Base-by-base conservation (phyloP, 2,113 vertebrate genomes). In the Mohoua ochrocephala region DNA sequence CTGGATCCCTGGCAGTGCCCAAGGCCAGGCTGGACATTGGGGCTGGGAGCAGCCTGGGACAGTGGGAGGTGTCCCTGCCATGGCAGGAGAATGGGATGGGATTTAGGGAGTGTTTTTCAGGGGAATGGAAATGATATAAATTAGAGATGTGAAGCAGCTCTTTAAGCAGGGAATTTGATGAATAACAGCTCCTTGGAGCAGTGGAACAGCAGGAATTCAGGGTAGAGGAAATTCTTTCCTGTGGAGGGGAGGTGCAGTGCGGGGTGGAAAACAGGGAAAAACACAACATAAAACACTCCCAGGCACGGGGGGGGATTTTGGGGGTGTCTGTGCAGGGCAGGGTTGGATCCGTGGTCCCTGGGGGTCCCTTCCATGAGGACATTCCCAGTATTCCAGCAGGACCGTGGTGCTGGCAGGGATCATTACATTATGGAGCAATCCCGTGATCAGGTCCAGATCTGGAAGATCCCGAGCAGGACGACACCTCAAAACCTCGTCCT, bases 391-490 rank as follows among this genome's bases (percentile, higher is more conserved):
- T 26, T 24, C 9, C 63, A 17, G 61, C 7, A 3, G 84, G 6
- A 31, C 30, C 2, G 2, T 1, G 7, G 6, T 5, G 45, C 35
- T 4, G 17, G 7, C 44, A 41, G 33, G 18, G 52, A 30, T 28
- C 23, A 5, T 41, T 33, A 1, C 3, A 0, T 13, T 8, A 7
- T 10, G 12, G 16, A 49, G 31, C 3, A 14, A 57, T 67, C 23
- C 13, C 3, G 6, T 1, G 3, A 15, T 71, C 11, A 4, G 53
- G 31, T 53, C 21, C 0, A 0, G 56, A 52, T 24, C 41, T 1
- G 5, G 56, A 31, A 27, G 37, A 27, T 14, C 52, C 47, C 1
- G 15, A 41, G 57, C 1, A 2, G 35, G 56, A 4, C 1, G 4
- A 10, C 18, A 15, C 30, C 73, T 9, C 14, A 2, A 23, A 37